A percentile compares a stretch with the other conserved stretches of the same genome.
These are phyloP conservation scores for Elgaria multicarinata DNA, from an alignment of 2,113 vertebrate genomes.

Conservation along the genomic window DNA sequence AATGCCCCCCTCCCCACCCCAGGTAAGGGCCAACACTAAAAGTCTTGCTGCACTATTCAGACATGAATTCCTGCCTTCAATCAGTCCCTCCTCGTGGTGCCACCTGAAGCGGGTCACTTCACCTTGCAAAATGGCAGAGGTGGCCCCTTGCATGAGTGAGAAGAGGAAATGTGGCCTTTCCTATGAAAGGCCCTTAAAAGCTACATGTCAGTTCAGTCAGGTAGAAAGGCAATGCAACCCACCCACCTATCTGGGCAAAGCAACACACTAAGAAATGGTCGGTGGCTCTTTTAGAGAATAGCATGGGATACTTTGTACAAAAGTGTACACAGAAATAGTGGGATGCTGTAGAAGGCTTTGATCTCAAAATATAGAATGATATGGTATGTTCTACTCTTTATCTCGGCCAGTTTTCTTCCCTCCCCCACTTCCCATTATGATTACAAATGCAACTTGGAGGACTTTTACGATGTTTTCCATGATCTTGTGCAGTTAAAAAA, in stretches of 20 bases:
- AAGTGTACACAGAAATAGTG: too few species aligned
- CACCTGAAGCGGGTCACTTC: not conserved
- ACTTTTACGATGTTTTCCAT: not conserved
- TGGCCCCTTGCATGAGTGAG: too few species aligned
- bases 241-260: not conserved
- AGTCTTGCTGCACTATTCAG: too few species aligned
- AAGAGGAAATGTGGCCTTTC: too few species aligned
- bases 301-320: not conserved
- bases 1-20: too few species aligned
- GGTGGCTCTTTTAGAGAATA: not conserved
- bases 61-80: too few species aligned
- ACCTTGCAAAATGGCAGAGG: not conserved
- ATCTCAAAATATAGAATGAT: not conserved
- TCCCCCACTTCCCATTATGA: too few species aligned
- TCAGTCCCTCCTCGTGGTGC: not conserved
- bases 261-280: not conserved
- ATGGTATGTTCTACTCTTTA: too few species aligned
- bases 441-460: too few species aligned
- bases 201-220: not conserved
- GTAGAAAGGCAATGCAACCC: not conserved
- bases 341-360: not conserved
- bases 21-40: too few species aligned
- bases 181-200: not conserved
- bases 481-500: not conserved
- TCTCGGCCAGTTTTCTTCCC: not conserved